Conservation (phyloP, 2,797 vertebrate species). For the Perodicticus potto region DNA sequence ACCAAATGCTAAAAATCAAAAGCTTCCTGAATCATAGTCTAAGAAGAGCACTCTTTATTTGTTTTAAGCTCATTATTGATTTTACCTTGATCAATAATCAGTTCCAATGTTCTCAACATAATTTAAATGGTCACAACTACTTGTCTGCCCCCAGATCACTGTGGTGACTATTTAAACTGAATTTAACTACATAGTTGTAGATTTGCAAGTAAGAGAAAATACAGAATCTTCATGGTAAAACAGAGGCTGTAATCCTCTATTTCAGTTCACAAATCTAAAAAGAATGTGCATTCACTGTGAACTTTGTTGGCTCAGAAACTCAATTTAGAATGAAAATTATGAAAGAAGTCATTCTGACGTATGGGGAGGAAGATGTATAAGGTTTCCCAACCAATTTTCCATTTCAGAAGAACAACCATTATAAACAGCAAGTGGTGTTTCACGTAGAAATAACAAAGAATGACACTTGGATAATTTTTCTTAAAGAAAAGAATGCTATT, state of each 20-base stretch:
- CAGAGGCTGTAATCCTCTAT: not conserved
- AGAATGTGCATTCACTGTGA: not conserved
- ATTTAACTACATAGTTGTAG: slow-evolving; percentile 28
- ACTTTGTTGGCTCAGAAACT: slow-evolving; percentile 32
- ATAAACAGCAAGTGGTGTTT: slow-evolving; percentile 57
- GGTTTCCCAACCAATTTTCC: slow-evolving; percentile 41
- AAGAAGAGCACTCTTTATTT: not conserved
- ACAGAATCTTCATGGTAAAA: not conserved
- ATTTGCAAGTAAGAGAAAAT: slow-evolving; percentile 18
- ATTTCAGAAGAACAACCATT: slow-evolving; percentile 8
- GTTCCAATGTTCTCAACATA: not conserved
- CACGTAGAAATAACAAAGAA: slow-evolving; percentile 35
- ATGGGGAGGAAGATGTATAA: not conserved
- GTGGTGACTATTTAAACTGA: slow-evolving; percentile 8
- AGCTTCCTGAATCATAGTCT: slow-evolving; percentile 35
- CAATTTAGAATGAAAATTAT: slow-evolving; percentile 62
- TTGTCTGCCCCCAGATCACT: slow-evolving; percentile 7
- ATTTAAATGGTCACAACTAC: slow-evolving; percentile 15
- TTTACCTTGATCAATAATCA: slow-evolving; percentile 40
- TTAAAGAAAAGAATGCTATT: slow-evolving; percentile 3
- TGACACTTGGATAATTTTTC: not conserved
- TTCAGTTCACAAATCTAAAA: slow-evolving; percentile 61
- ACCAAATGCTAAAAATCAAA: slow-evolving; percentile 62
- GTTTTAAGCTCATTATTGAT: slow-evolving; percentile 29
- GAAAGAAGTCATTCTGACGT: slow-evolving; percentile 21